Evolutionary conservation across 2,797 vertebrate species (phyloP).

Genomic region (Eulemur albifrons): DNA sequence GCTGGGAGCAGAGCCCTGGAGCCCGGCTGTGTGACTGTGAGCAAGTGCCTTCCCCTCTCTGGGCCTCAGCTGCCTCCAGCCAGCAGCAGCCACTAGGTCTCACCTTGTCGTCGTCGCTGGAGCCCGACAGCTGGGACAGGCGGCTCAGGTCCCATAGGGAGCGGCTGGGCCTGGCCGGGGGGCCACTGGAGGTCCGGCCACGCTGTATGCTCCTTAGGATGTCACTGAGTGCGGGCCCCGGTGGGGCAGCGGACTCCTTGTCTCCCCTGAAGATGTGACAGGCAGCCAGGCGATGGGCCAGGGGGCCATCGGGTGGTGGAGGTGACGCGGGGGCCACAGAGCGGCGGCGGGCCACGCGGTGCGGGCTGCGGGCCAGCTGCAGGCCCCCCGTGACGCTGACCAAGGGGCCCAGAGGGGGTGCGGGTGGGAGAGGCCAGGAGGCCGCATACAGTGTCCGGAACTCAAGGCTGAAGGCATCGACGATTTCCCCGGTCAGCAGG

Average conservation of each 20-base stretch:
- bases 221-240: constrained; percentile 77
- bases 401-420: not conserved
- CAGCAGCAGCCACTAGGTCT: not conserved
- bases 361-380: constrained; percentile 49
- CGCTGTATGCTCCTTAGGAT: constrained; percentile 71
- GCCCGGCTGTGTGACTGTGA: too few relatives aligned
- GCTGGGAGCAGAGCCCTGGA: not conserved
- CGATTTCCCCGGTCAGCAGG: constrained; percentile 86
- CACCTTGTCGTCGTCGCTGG: constrained; percentile 72
- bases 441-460: constrained; percentile 91
- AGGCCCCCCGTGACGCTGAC: not conserved
- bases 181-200: constrained; percentile 46
- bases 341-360: constrained; percentile 68
- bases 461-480: constrained; percentile 88
- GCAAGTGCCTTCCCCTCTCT: not conserved
- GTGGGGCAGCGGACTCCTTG: rapidly evolving
- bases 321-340: constrained; percentile 61
- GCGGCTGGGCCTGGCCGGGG: constrained; percentile 71
- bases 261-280: constrained; percentile 18
- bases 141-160: constrained; percentile 83
- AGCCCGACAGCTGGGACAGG: constrained; percentile 79
- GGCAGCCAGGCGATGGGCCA: constrained; percentile 55
- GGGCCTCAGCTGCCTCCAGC: not conserved
- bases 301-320: rapidly evolving
- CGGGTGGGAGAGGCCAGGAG: constrained; percentile 82